A percentile compares a stretch with the other conserved stretches of the same genome.
Conservation (phyloP, 2,888 invertebrate genomes). For the Alentia gelatinosa region DNA sequence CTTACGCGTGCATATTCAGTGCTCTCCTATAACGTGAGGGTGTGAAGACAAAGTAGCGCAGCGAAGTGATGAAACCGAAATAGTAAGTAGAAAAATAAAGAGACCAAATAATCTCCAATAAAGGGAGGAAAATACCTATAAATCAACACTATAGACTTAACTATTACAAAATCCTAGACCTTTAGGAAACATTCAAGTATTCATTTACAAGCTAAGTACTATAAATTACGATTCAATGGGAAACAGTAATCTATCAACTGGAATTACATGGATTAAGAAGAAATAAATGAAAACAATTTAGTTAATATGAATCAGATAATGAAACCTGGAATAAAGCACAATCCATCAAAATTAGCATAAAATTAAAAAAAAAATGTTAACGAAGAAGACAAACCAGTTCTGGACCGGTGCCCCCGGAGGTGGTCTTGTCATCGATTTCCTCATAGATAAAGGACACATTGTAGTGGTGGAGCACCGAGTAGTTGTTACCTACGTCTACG, state of each 20-base stretch:
- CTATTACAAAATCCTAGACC: too few species aligned
- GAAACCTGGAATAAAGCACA: too few species aligned
- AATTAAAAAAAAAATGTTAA: too few species aligned
- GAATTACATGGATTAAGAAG: too few species aligned
- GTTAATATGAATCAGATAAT: too few species aligned
- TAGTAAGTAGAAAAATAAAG: background rate
- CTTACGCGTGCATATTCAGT: background rate
- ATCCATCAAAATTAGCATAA: too few species aligned
- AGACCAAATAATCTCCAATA: background rate
- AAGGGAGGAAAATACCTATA: background rate
- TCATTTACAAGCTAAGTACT: too few species aligned
- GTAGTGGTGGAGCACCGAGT: constrained; percentile 79
- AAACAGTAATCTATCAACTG: too few species aligned
- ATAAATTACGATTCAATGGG: too few species aligned
- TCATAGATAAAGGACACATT: constrained; percentile 80
- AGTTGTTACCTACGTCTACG: constrained; percentile 80
- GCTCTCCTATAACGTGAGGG: background rate
- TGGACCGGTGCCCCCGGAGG: background rate
- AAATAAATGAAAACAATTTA: too few species aligned
- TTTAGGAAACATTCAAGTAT: too few species aligned
- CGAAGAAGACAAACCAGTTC: constrained; percentile 18
- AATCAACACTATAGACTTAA: background rate
- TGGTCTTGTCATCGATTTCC: constrained; percentile 60
- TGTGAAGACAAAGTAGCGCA: background rate
- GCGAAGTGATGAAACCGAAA: background rate